A percentile compares a stretch with the other conserved stretches of the same genome.
phyloP scores from a whole-genome alignment of 2,797 vertebrate species.

The Sebastes glaucus region DNA sequence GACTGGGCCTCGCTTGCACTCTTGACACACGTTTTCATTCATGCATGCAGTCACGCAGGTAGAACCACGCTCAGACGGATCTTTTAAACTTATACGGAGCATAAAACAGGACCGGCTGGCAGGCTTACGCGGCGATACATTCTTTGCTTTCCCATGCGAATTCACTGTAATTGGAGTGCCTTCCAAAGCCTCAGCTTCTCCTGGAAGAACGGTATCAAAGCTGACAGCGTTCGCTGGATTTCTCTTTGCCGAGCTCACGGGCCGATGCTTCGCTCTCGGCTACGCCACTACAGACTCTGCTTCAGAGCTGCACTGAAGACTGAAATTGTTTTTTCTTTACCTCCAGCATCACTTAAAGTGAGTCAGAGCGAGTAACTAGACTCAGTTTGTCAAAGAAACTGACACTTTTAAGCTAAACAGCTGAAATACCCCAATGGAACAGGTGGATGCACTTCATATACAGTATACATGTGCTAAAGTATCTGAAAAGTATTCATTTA shows the following conservation, averaged over 20 bases:
- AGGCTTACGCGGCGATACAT: constrained; percentile 26
- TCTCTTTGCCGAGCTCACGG: constrained; percentile 16
- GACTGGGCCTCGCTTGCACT: neutral
- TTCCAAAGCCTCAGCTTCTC: constrained; percentile 58
- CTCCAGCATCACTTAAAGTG: constrained; percentile 7
- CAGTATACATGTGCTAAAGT: too few species aligned
- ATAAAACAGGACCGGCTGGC: constrained; percentile 26
- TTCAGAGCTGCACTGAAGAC: neutral
- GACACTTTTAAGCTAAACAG: neutral
- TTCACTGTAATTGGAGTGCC: constrained; percentile 63
- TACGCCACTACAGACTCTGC: neutral
- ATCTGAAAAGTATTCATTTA: neutral
- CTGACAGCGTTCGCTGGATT: constrained; percentile 51
- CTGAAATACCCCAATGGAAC: neutral
- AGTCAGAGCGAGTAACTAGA: neutral
- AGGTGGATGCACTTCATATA: neutral
- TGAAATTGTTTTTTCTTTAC: neutral
- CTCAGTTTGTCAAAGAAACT: neutral
- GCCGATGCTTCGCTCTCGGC: neutral
- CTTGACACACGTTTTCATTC: constrained; percentile 10
- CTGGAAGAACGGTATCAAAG: constrained; percentile 58
- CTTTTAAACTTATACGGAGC: neutral
- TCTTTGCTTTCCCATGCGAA: constrained; percentile 44
- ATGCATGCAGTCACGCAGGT: constrained; percentile 19
- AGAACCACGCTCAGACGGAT: constrained; percentile 1